Evolutionary conservation across 2,113 vertebrate genomes (phyloP), one percentile per base, ranked within the genome.

Genomic region (Carassius carassius): DNA sequence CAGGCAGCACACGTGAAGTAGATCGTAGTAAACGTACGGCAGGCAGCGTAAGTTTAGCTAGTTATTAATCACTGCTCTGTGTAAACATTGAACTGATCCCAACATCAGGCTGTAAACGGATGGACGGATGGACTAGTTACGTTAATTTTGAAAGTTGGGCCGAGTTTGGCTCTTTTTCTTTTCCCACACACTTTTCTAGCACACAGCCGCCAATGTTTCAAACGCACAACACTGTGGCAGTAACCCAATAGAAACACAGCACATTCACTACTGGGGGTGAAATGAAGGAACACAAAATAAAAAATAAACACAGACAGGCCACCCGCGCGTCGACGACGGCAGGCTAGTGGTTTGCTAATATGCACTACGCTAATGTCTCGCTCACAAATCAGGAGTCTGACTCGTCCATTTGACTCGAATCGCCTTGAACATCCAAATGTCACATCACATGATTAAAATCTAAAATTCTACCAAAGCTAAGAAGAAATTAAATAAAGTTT

Each of bases 361-460:
- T 78, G 32, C 63, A 16, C 44, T 82, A 35, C 19, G 12, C 32
- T 80, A 69, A 76, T 44, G 13, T 56, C 58, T 21, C 17, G 69
- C 77, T 44, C 19, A 10, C 16, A 56, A 75, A 51, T 51, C n/a
- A 51, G 75, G 32, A 17, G 54, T 60, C 12, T 21, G 7, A 9
- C 19, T 56, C 16, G 32, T 37, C 54, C 54, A 10, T 77, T 58
- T 9, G 60, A 25, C 76, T 75, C 41, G 47, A 17, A 41, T 44
- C 76, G 29, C 54, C 56, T 63, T 78, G 35, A 60, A 78, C 84
- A 74, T 67, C 82, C 54, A 35, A 49, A 84, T 19, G 58, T 47
- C 65, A 84, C 76, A 74, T 65, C 54, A 85, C 84, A 75, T 85
- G 67, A 82, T 54, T n/a, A 72, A 25, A 81, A 69, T 29, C 78